Percentiles rank a stretch among this genome's conserved stretches.
Conservation (phyloP, 2,113 vertebrate genomes). For the Galbula dea region DNA sequence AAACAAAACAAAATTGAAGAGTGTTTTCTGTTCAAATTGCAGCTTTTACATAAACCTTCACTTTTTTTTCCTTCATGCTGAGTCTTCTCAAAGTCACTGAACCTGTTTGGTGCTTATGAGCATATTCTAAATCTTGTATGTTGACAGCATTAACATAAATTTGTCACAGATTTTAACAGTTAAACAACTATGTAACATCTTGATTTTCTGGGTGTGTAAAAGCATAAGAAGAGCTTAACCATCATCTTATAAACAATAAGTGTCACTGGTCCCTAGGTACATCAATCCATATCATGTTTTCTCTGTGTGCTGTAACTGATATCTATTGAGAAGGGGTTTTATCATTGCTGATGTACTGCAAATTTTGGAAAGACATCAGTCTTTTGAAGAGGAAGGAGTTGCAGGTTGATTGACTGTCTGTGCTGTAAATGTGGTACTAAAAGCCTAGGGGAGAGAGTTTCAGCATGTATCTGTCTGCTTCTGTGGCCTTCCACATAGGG, state of each 20-base stretch:
- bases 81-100: background rate
- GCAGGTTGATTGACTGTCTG: background rate
- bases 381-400: background rate
- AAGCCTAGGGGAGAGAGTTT: background rate
- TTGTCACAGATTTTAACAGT: background rate
- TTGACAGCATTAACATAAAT: background rate
- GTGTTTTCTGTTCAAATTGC: background rate
- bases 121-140: background rate
- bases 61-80: background rate
- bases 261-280: background rate
- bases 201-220: background rate
- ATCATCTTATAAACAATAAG: background rate
- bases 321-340: background rate
- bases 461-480: background rate
- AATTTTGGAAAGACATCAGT: background rate
- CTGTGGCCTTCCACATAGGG: background rate
- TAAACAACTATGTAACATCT: background rate
- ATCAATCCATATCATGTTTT: background rate
- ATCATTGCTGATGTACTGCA: background rate
- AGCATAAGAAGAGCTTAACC: background rate
- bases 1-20: background rate
- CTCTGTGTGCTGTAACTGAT: background rate
- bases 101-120: background rate
- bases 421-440: background rate
- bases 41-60: background rate